Base-by-base conservation (phyloP, 1,140 invertebrate species). In the Drosophila orosa region DNA sequence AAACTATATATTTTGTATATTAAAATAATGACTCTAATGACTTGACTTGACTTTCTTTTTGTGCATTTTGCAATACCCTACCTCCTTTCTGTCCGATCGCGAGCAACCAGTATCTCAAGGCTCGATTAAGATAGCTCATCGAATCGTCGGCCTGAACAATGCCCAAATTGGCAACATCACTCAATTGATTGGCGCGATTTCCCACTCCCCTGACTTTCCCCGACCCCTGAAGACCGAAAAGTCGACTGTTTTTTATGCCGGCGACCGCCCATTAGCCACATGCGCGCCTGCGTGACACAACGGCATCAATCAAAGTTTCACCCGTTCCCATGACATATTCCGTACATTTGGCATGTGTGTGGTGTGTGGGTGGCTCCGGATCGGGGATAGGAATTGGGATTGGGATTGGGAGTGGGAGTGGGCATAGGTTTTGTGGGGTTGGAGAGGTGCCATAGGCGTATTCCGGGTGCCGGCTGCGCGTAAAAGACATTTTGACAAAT, bases 401-500 rank as follows among this genome's bases (percentile, higher is more conserved):
- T 24, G 37, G 44, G 59, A 19, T 13, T 19, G 24, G 24, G 19
- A 19, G 13, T 17, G 31, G 31, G 42, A 22, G 57, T 31, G 19
- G 57, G 35, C 7, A 37, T 33, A 39, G 52, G 55, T 37, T 33
- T 54, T 54, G 39, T 59, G 42, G 66, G 69, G 42, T 48, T 15
- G 44, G 61, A 39, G 61, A 39, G 27, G 47, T 33, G 47, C 50
- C 50, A 61, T 82, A 72, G 79, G 68, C 69, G 62, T 67, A 52
- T 27, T 47, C 74, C 37, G 55, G 47, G 48, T 65, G 79, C 61
- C 75, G 77, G 69, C 71, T 80, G 80, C 74, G 81, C 83, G 76
- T 89, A 90, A 91, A 91, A 90, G 83, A 91, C 85, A 91, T 87
- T 91, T 91, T 91, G 90, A 91, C 90, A 91, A 91, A 91, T 91